Evolutionary conservation across 2,888 invertebrate genomes (phyloP).

Genomic region (Lasioglossum lativentre): DNA sequence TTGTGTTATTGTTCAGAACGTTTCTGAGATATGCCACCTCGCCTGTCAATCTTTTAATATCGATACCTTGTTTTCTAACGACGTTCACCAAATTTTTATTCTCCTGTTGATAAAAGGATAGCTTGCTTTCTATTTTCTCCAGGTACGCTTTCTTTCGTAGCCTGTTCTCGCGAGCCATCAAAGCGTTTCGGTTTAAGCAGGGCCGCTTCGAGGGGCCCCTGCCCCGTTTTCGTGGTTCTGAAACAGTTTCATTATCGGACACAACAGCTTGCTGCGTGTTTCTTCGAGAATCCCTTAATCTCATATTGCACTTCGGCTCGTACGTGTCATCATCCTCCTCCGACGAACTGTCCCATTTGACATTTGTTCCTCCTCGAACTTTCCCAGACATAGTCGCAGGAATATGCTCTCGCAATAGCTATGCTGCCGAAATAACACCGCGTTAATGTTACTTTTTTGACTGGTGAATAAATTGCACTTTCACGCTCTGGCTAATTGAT

Average conservation of each 20-base stretch:
- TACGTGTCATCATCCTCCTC: slow-evolving; percentile 46
- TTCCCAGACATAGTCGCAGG: slow-evolving; percentile 44
- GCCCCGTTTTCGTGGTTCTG: slow-evolving; percentile 65
- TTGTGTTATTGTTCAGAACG: slow-evolving; percentile 86
- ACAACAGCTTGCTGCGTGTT: not conserved
- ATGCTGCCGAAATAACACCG: not conserved
- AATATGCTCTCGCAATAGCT: not conserved
- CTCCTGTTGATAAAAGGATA: slow-evolving; percentile 83
- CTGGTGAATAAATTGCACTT: not conserved
- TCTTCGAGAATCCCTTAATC: slow-evolving; percentile 38
- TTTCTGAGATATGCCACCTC: slow-evolving; percentile 87
- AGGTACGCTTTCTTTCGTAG: slow-evolving; percentile 87
- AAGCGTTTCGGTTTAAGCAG: slow-evolving; percentile 86
- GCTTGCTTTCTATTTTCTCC: slow-evolving; percentile 86
- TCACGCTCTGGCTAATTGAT: not conserved
- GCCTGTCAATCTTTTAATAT: slow-evolving; percentile 85
- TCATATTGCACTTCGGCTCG: slow-evolving; percentile 44
- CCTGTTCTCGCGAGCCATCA: slow-evolving; percentile 88
- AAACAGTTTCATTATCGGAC: not conserved
- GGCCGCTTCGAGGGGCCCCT: slow-evolving; percentile 81
- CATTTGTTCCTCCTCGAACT: slow-evolving; percentile 6
- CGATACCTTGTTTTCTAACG: slow-evolving; percentile 85
- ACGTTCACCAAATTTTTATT: slow-evolving; percentile 85
- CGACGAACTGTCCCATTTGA: slow-evolving; percentile 48
- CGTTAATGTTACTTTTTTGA: not conserved